Base-by-base conservation (phyloP, 2,888 invertebrate species). In the Himalopsyche anomala region DNA sequence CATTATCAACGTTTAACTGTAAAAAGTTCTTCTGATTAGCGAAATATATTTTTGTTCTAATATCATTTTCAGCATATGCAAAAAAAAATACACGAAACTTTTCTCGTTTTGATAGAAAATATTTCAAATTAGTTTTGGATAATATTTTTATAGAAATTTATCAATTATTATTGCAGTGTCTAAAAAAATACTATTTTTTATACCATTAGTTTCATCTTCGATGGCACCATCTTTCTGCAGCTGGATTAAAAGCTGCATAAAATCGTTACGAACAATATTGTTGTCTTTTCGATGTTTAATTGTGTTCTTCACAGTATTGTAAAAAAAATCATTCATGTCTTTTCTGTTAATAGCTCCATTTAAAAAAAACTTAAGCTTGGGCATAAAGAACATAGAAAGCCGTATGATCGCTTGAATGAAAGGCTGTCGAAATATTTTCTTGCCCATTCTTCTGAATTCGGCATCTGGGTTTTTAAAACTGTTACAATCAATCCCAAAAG, bases 201-300 rank as follows among this genome's bases (percentile, higher is more conserved):
- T 83, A 83, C 83, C 51, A 42, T 55, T 69, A 38, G 84, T 56
- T n/a, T 90, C 90, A 87, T 90, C 89, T 85, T 90, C 89, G 84
- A 92, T 87, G 81, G 89, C 89, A 40, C 91, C 91, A 86, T 92
- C 91, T 82, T 92, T 91, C 88, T 93, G 93, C 40, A 94, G 89
- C 79, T 94, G 91, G 45, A 94, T 91, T 80, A 94, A 90, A 3
- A 94, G 89, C 88, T 95, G 94, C 82, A 95, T 90, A 88, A 95
- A 94, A 90, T 94, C 95, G 84, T 94, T 93, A 54, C 94, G 90
- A 0, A 89, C 90, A 0, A 94, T 89, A 5, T 92, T 91, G 89
- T 93, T 92, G 40, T 90, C 90, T 89, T 92, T 92, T 17, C 94
- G 90, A 86, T 92, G 91, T 4, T 92, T 90, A 2, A 94, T 91